Evolutionary conservation across 1,140 invertebrate species (phyloP), one percentile per base, ranked within the genome.

Genomic region (Plodia interpunctella): DNA sequence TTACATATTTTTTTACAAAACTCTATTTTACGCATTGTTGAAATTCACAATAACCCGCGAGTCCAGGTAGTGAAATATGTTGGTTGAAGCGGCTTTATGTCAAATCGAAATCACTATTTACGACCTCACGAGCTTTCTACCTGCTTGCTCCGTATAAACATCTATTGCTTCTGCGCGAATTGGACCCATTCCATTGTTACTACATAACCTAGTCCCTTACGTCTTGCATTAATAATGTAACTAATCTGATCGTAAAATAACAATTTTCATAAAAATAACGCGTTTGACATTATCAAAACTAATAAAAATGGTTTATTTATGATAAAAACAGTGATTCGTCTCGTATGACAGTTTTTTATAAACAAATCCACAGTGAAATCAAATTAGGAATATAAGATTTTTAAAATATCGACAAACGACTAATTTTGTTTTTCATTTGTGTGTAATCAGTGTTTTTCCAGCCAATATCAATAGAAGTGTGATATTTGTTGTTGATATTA

Each of bases 141-240:
- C 78, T 80, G 80, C 57, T 44, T 44, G 56, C 57, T 35, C 59
- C 8, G 30, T 55, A 65, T 70, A 72, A 72, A 75, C 53, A 44
- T 60, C 59, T 59, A 76, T 63, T 75, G 80, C 76, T 74, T 69
- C 78, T 83, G 82, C 82, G 82, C 82, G 77, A 62, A 66, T 59
- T 60, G 52, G 56, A n/a, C 2, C 65, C 70, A n/a, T 44, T 44
- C 38, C 38, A 44, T 44, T 81, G 73, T 80, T 70, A 75, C 60
- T 63, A 73, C 71, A 78, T 81, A 83, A 83, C 78, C 78, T 79
- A 78, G 68, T 67, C 66, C 49, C 13, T 59, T 55, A 61, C 55
- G 59, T 59, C 66, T 69, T 65, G 59, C 49, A 55, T 60, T 55
- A 60, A 56, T 61, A 61, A 61, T 57, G 28, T 61, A 61, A 61